phyloP scores from a whole-genome alignment of 1,140 invertebrate species.

The Globodera rostochiensis region DNA sequence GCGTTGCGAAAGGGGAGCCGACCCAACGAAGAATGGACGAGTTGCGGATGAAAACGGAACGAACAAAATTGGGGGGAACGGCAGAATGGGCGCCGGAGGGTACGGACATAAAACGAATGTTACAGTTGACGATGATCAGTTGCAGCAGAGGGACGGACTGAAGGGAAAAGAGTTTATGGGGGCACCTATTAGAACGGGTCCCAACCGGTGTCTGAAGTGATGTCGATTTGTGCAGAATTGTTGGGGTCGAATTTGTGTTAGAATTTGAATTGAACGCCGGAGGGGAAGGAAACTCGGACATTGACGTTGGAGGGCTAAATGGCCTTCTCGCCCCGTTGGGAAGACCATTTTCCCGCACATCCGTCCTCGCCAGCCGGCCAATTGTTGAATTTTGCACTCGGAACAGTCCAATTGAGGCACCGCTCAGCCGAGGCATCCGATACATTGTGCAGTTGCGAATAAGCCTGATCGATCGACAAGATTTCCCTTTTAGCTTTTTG shows the following conservation, averaged over 20 bases:
- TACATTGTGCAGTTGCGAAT: constrained; percentile 7
- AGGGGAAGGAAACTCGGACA: not conserved
- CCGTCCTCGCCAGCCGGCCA: not conserved
- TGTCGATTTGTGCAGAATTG: not conserved
- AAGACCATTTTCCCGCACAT: not conserved
- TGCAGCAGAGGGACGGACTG: not conserved
- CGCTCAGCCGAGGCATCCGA: not conserved
- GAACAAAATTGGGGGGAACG: not conserved
- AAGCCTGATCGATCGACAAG: not conserved
- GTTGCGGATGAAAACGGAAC: constrained; percentile 1
- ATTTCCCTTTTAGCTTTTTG: not conserved
- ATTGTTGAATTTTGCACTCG: not conserved
- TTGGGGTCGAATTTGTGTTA: no score
- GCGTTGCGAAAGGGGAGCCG: not conserved
- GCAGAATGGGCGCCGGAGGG: not conserved
- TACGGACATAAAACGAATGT: not conserved
- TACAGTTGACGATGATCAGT: not conserved
- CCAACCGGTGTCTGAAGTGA: not conserved
- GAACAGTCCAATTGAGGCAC: not conserved
- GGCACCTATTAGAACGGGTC: no score
- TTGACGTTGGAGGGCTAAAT: not conserved
- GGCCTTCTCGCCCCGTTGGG: not conserved
- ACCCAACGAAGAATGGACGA: not conserved
- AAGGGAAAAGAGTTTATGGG: not conserved
- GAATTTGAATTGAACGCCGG: no score